Percentiles rank a stretch among this genome's conserved stretches.
These are phyloP conservation scores for Mormyrus hasselquistii DNA, from an alignment of 2,797 vertebrate genomes.

Conservation along the genomic window DNA sequence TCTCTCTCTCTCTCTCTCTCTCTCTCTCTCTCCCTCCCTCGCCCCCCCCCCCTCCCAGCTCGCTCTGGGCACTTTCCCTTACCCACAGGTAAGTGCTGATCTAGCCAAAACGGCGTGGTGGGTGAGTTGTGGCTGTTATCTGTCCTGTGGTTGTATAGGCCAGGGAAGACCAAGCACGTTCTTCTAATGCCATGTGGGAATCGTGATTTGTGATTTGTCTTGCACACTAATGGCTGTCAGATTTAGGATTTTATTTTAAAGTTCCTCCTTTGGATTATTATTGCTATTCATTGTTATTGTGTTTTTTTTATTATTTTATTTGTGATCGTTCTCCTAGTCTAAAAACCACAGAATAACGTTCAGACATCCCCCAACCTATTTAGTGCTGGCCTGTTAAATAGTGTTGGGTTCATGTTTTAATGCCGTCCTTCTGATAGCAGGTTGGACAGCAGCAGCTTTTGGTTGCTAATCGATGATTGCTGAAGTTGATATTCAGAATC, in stretches of 20 bases:
- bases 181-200: background rate
- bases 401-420: background rate
- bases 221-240: background rate
- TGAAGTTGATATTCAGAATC: background rate
- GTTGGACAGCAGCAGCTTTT: background rate
- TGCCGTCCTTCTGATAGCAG: background rate
- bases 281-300: background rate
- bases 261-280: background rate
- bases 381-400: background rate
- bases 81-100: slow-evolving; percentile 63
- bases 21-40: background rate
- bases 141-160: background rate
- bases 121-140: background rate
- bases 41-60: slow-evolving; percentile 55
- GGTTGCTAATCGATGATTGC: background rate
- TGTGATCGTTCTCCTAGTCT: background rate
- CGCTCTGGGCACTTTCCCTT: slow-evolving; percentile 75
- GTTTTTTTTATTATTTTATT: background rate
- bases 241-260: background rate
- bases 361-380: background rate
- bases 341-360: background rate
- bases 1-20: slow-evolving; percentile 12
- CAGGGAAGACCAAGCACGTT: background rate
- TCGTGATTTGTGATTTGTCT: background rate
- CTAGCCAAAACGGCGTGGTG: slow-evolving; percentile 26